These are phyloP conservation scores for Cladopsammia gracilis DNA, from an alignment of 64 coral and sea anemone genomes.

Conservation along the genomic window DNA sequence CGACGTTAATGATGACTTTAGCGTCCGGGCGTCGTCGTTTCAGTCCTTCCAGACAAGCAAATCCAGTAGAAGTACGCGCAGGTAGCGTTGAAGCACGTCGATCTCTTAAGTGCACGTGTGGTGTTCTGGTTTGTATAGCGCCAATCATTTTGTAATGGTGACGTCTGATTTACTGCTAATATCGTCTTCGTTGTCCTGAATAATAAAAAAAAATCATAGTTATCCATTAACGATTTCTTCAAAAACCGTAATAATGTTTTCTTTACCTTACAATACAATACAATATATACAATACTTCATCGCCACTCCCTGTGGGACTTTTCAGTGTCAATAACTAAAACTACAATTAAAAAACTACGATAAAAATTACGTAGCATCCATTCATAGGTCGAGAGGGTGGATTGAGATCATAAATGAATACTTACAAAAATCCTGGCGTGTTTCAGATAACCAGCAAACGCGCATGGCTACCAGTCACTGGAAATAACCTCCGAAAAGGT, in stretches of 20 bases:
- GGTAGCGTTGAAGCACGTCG: neutral
- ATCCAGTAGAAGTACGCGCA: neutral
- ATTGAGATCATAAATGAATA: too few relatives aligned
- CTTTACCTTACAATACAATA: neutral
- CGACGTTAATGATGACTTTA: constrained; percentile 88
- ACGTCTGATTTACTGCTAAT: neutral
- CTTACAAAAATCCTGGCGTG: too few relatives aligned
- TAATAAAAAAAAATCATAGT: neutral
- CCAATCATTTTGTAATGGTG: neutral
- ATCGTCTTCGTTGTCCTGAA: neutral
- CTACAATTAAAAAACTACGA: too few relatives aligned
- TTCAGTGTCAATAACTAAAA: too few relatives aligned
- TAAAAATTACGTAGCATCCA: too few relatives aligned
- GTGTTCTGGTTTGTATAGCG: neutral
- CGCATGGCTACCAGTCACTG: too few relatives aligned
- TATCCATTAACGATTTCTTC: too few relatives aligned
- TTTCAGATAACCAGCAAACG: too few relatives aligned
- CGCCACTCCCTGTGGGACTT: too few relatives aligned
- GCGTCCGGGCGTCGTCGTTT: constrained; percentile 31
- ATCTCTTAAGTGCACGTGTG: neutral
- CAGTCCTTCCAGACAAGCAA: constrained; percentile 7
- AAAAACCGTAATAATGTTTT: too few relatives aligned
- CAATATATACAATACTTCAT: neutral
- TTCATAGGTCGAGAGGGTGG: too few relatives aligned
- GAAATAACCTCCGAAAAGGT: too few relatives aligned